Evolutionary conservation across 1,140 invertebrate genomes (phyloP).

Genomic region (Harlomillsia oculata): DNA sequence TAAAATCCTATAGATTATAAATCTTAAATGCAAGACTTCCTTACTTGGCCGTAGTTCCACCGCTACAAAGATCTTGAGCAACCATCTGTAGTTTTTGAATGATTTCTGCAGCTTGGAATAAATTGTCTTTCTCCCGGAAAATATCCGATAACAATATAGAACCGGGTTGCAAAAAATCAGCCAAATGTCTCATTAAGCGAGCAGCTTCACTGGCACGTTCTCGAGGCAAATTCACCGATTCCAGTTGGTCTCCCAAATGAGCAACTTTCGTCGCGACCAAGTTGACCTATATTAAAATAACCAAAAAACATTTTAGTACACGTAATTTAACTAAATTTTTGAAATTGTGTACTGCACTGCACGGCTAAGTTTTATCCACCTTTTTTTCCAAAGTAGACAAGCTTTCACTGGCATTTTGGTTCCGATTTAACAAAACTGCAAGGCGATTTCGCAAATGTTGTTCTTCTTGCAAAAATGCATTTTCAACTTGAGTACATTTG

Average conservation of each 20-base stretch:
- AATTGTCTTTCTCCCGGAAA: conserved; percentile 72
- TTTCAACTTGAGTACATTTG: conserved; percentile 51
- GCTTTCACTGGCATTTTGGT: conserved; percentile 70
- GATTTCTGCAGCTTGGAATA: conserved; percentile 94
- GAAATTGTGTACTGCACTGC: too few species aligned
- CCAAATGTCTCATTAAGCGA: conserved; percentile 84
- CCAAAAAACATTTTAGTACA: conserved; percentile 12
- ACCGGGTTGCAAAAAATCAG: conserved; percentile 81
- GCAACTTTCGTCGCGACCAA: conserved; percentile 93
- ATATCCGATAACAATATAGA: conserved; percentile 66
- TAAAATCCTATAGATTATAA: neutral
- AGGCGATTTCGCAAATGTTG: conserved; percentile 28
- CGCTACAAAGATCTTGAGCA: conserved; percentile 77
- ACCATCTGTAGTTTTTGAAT: conserved; percentile 95
- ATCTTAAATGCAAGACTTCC: conserved; percentile 31
- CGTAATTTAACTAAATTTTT: too few species aligned
- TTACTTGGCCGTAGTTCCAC: conserved; percentile 50
- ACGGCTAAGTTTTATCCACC: conserved; percentile 50
- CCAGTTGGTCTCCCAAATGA: conserved; percentile 92
- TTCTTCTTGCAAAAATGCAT: conserved; percentile 69
- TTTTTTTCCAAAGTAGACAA: conserved; percentile 72
- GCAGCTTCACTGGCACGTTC: conserved; percentile 88
- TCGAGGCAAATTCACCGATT: conserved; percentile 89
- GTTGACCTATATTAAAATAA: conserved; percentile 56
- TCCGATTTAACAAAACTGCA: conserved; percentile 40